Percentiles rank a stretch among this genome's conserved stretches.
Evolutionary conservation across 2,797 vertebrate genomes (phyloP).

Genomic region (Myotis pilosus): DNA sequence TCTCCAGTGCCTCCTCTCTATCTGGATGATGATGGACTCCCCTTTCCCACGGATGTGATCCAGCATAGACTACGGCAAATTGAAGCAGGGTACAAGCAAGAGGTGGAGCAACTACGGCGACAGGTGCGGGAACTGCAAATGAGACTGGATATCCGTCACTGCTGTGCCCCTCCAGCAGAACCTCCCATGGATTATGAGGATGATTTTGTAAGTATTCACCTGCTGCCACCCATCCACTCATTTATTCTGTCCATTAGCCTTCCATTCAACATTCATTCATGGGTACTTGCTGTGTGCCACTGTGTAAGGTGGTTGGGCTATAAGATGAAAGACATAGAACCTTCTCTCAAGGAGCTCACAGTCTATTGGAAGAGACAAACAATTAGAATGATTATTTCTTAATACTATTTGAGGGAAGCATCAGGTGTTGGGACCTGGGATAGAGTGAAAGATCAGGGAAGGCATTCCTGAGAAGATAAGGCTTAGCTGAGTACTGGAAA

Average conservation of each 20-base stretch:
- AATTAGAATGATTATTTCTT: neutral
- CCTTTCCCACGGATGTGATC: slow-evolving; percentile 95
- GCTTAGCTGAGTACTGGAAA: neutral
- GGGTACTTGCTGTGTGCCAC: neutral
- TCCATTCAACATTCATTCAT: neutral
- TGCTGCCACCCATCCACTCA: accelerated
- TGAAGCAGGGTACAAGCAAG: slow-evolving; percentile 97
- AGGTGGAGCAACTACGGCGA: slow-evolving; percentile 95
- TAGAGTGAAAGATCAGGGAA: slow-evolving; percentile 17
- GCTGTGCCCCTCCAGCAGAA: slow-evolving; percentile 91
- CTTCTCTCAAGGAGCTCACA: neutral
- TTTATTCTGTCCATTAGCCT: neutral
- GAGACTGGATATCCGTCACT: slow-evolving; percentile 95
- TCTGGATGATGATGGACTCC: slow-evolving; percentile 96
- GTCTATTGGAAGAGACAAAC: neutral
- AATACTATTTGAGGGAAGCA: neutral
- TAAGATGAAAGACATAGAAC: neutral
- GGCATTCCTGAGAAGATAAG: slow-evolving; percentile 23
- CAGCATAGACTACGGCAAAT: slow-evolving; percentile 98
- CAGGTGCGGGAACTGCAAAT: slow-evolving; percentile 97
- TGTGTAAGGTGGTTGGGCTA: neutral
- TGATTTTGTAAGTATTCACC: slow-evolving; percentile 92
- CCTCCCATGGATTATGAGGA: slow-evolving; percentile 97
- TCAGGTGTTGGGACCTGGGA: neutral
- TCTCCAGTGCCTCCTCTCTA: slow-evolving; percentile 90